These are phyloP conservation scores for Upupa epops DNA, from an alignment of 2,113 vertebrate genomes.

Conservation along the genomic window DNA sequence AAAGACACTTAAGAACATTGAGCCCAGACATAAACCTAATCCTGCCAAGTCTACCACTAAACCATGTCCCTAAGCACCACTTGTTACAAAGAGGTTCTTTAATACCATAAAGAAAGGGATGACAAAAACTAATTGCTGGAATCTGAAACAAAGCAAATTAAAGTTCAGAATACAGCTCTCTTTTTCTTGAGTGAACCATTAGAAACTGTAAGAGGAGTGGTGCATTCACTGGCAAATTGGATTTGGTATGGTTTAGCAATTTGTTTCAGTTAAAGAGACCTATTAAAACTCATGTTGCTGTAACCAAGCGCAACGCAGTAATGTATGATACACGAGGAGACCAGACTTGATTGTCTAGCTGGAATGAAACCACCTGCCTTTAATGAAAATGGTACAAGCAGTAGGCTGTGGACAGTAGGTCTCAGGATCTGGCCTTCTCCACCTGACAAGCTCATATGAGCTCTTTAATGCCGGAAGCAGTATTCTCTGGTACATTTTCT, in stretches of 20 bases:
- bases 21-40: too few relatives aligned
- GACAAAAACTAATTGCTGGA: not conserved
- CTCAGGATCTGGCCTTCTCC: not conserved
- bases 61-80: too few relatives aligned
- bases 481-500: not conserved
- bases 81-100: not conserved
- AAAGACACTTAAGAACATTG: too few relatives aligned
- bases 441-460: not conserved
- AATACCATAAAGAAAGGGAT: not conserved
- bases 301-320: not conserved
- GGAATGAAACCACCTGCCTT: not conserved
- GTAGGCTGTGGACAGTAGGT: not conserved
- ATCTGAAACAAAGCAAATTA: not conserved
- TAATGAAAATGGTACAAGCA: not conserved
- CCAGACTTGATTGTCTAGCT: not conserved
- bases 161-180: not conserved
- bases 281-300: not conserved
- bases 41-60: too few relatives aligned
- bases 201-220: not conserved
- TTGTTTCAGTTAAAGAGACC: slow-evolving; percentile 15
- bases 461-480: not conserved
- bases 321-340: slow-evolving; percentile 11
- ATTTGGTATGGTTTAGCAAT: not conserved
- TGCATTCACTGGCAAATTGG: not conserved
- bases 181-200: not conserved